phyloP scores from a whole-genome alignment of 2,113 vertebrate genomes.

The Lipophrys pholis region DNA sequence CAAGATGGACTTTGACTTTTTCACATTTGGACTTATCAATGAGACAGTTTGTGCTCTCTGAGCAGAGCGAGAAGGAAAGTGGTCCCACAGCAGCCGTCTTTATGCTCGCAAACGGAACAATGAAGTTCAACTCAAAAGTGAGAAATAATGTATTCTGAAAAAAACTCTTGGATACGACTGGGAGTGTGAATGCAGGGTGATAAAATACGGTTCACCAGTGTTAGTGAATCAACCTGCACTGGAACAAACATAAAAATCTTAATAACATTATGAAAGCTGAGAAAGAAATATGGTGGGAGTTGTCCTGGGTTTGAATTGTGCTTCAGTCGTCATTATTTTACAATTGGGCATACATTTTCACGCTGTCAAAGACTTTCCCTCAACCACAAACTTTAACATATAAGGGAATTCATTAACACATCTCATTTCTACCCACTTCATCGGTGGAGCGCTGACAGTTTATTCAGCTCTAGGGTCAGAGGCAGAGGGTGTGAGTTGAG shows the following conservation, averaged over 20 bases:
- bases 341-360: slow-evolving; percentile 19
- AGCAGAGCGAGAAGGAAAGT: slow-evolving; percentile 43
- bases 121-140: slow-evolving; percentile 36
- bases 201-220: not conserved
- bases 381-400: not conserved
- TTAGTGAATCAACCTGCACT: no score
- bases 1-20: slow-evolving; percentile 77
- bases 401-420: not conserved
- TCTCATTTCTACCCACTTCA: slow-evolving; percentile 11
- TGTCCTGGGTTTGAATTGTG: slow-evolving; percentile 20
- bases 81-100: slow-evolving; percentile 64
- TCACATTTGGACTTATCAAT: slow-evolving; percentile 75
- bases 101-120: slow-evolving; percentile 65
- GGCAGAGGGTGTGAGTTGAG: slow-evolving; percentile 41
- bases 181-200: slow-evolving; percentile 11
- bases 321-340: not conserved
- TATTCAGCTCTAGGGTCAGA: slow-evolving; percentile 20
- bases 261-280: not conserved
- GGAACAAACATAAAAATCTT: not conserved
- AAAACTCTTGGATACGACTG: slow-evolving; percentile 5
- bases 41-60: slow-evolving; percentile 68
- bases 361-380: not conserved
- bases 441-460: slow-evolving; percentile 17
- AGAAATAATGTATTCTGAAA: slow-evolving; percentile 42
- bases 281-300: not conserved